phyloP scores from a whole-genome alignment of 2,888 invertebrate species.

The Cyaniris semiargus region DNA sequence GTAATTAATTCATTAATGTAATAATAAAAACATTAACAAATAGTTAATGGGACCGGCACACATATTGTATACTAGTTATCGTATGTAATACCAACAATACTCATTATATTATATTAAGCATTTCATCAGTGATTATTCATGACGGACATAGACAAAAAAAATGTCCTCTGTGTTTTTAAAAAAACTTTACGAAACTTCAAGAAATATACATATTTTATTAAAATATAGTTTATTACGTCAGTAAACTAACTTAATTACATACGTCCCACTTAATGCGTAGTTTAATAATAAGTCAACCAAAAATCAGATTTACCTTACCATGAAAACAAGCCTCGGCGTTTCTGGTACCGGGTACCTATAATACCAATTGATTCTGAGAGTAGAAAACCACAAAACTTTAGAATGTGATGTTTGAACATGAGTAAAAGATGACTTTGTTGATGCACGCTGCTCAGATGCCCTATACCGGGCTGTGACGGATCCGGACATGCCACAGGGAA shows the following conservation, averaged over 20 bases:
- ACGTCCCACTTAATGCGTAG: not conserved
- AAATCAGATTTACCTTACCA: no score
- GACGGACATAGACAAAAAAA: not conserved
- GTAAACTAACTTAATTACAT: not conserved
- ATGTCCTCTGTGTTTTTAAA: no score
- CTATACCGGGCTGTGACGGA: constrained; percentile 97
- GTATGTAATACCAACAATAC: not conserved
- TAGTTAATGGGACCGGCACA: not conserved
- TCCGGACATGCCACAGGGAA: constrained; percentile 99
- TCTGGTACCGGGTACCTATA: no score
- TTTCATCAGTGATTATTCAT: not conserved
- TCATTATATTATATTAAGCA: not conserved
- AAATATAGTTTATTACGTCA: no score
- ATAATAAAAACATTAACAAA: constrained; percentile 7
- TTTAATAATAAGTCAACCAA: no score
- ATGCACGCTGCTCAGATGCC: constrained; percentile 89
- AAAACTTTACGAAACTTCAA: not conserved
- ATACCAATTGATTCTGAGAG: no score
- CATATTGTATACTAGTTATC: not conserved
- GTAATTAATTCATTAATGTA: not conserved
- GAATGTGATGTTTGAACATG: not conserved
- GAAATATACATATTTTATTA: no score
- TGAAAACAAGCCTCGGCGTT: no score
- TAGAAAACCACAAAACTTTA: not conserved
- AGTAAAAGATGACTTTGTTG: constrained; percentile 58